Conservation (phyloP, 2,113 vertebrate genomes). For the Corythornis vintsioides region DNA sequence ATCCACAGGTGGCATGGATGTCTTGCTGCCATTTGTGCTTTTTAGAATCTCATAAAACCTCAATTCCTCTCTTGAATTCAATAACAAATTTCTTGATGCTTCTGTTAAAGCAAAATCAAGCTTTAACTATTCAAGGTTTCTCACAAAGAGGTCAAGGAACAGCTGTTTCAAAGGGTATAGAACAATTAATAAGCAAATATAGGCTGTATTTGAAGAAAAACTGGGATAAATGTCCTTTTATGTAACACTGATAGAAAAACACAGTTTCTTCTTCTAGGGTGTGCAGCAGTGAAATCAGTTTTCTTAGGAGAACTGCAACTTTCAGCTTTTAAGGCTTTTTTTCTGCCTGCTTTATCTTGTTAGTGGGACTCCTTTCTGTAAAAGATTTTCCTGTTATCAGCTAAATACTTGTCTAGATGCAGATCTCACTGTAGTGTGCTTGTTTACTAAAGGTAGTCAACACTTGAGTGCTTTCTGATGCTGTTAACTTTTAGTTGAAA, state of each 20-base stretch:
- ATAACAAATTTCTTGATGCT: neutral
- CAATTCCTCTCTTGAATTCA: neutral
- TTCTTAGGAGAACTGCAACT: neutral
- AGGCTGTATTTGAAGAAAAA: neutral
- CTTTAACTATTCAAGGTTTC: neutral
- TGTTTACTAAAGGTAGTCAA: neutral
- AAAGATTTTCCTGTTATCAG: neutral
- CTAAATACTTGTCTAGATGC: neutral
- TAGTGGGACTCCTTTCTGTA: neutral
- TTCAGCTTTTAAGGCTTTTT: neutral
- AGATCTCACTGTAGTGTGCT: neutral
- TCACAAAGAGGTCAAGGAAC: neutral
- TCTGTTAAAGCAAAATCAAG: neutral
- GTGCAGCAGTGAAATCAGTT: neutral
- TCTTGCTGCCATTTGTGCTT: neutral
- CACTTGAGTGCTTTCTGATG: neutral
- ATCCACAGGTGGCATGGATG: neutral
- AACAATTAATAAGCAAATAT: neutral
- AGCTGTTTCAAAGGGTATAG: slow-evolving; percentile 19
- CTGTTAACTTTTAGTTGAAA: neutral
- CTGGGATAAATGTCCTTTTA: neutral
- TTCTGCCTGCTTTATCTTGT: neutral
- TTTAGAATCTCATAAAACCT: neutral
- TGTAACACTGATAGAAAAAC: neutral
- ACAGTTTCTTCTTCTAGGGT: neutral